These are phyloP conservation scores for Hiodon alosoides DNA, from an alignment of 2,113 vertebrate genomes.

Conservation along the genomic window DNA sequence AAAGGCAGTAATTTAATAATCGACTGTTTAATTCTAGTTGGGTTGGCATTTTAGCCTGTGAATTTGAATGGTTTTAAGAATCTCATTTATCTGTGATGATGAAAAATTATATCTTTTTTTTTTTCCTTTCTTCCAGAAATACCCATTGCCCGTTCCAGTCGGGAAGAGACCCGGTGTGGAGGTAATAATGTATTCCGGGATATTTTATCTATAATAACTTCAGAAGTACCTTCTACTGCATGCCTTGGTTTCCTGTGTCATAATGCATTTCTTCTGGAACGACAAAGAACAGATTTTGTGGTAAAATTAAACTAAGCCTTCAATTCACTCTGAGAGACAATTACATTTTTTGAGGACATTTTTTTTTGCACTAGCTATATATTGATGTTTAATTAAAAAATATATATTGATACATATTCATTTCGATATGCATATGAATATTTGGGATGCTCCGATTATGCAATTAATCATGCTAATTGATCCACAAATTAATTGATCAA, in stretches of 20 bases:
- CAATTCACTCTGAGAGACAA: too few relatives aligned
- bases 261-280: background rate
- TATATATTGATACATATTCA: too few relatives aligned
- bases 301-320: background rate
- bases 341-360: too few relatives aligned
- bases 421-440: too few relatives aligned
- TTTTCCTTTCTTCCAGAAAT: conserved; percentile 73
- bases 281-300: background rate
- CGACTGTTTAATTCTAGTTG: conserved; percentile 40
- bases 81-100: conserved; percentile 45
- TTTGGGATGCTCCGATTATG: too few relatives aligned
- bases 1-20: conserved; percentile 53
- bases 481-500: too few relatives aligned
- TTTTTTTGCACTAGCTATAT: too few relatives aligned
- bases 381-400: too few relatives aligned
- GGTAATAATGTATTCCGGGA: conserved; percentile 65
- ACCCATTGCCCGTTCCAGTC: conserved; percentile 84
- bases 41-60: conserved; percentile 43
- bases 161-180: conserved; percentile 84
- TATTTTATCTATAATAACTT: background rate
- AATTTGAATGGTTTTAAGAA: conserved; percentile 40
- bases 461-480: too few relatives aligned
- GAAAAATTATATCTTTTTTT: conserved; percentile 29
- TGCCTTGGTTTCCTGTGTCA: background rate
- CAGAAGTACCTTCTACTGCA: background rate